Percentiles rank a stretch among this genome's conserved stretches.
These are phyloP conservation scores for Cyrtodaria siliqua DNA, from an alignment of 2,888 invertebrate genomes.

Conservation along the genomic window DNA sequence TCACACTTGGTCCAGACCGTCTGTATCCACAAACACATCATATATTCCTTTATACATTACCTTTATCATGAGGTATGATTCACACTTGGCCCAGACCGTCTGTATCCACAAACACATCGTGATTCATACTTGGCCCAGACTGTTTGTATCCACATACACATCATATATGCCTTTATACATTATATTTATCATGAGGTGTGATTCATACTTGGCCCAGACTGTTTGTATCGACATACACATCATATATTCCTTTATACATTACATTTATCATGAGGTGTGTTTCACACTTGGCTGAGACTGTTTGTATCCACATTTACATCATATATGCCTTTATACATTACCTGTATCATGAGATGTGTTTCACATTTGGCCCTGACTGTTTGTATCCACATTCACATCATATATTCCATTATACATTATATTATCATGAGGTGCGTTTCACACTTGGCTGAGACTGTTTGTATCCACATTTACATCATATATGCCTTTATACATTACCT, in stretches of 20 bases:
- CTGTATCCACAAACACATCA: constrained; percentile 90
- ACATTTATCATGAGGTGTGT: constrained; percentile 95
- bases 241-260: no score
- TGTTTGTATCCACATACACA: constrained; percentile 93
- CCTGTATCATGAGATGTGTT: constrained; percentile 93
- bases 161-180: no score
- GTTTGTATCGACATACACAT: no score
- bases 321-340: no score
- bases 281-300: constrained; percentile 95
- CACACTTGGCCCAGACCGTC: no score
- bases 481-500: no score
- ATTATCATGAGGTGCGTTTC: constrained; percentile 93
- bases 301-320: constrained; percentile 91
- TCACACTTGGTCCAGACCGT: constrained; percentile 96
- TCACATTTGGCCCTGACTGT: constrained; percentile 96
- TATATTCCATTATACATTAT: no score
- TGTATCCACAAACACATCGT: constrained; percentile 94
- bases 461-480: constrained; percentile 90
- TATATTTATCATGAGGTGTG: constrained; percentile 94
- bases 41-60: no score
- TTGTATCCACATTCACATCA: no score
- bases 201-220: constrained; percentile 95
- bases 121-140: constrained; percentile 95
- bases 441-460: constrained; percentile 95
- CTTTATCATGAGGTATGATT: constrained; percentile 94